phyloP scores from a whole-genome alignment of 2,113 vertebrate species.

The Felis catus region F.catus_Fca126_mat1.0 CM031418.1:125810001-125810500 shows the following conservation, averaged over 20 bases:
- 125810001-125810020: background rate
- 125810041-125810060: background rate
- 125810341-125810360: background rate
- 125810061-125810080: background rate
- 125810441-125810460: background rate
- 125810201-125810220: background rate
- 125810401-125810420: background rate
- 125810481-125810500: background rate
- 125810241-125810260: background rate
- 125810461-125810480: background rate
- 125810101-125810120: background rate
- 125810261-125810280: background rate
- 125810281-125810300: background rate
- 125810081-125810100: background rate
- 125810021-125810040: background rate
- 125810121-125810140: background rate
- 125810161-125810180: no score
- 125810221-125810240: background rate
- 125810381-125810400: background rate
- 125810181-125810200: background rate
- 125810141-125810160: background rate
- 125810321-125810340: background rate
- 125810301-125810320: background rate
- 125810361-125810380: background rate
- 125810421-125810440: background rate